phyloP scores from a whole-genome alignment of 1,140 invertebrate species.

The Ladona fulva region DNA sequence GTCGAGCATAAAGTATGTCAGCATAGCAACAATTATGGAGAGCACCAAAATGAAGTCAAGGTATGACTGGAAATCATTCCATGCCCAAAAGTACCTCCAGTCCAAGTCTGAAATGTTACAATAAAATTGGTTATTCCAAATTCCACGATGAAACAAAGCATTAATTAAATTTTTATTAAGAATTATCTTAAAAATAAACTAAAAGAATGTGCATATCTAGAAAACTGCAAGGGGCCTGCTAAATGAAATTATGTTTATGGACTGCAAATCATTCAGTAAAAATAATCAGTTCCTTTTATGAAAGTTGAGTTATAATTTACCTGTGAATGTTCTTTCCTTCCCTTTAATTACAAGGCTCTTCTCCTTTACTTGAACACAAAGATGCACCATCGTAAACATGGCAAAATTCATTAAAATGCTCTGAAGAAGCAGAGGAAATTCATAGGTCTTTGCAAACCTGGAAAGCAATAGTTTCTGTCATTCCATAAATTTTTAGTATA shows the following conservation, averaged over 20 bases:
- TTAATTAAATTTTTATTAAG: too few species aligned
- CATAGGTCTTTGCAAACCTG: conserved; percentile 97
- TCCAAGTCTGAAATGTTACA: conserved; percentile 63
- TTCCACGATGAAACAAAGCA: too few species aligned
- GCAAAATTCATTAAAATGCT: conserved; percentile 95
- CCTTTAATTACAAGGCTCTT: conserved; percentile 68
- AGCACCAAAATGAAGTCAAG: conserved; percentile 86
- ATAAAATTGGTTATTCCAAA: background rate
- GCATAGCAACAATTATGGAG: conserved; percentile 63
- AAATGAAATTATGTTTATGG: too few species aligned
- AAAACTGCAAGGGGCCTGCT: too few species aligned
- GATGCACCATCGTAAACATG: conserved; percentile 91
- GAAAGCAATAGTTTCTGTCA: conserved; percentile 35
- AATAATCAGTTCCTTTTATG: too few species aligned
- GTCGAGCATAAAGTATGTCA: conserved; percentile 83
- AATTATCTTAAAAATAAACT: too few species aligned
- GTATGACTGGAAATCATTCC: conserved; percentile 97
- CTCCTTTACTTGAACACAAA: conserved; percentile 82
- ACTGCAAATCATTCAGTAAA: too few species aligned
- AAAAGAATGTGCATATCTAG: too few species aligned
- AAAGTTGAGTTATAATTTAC: conserved; percentile 43
- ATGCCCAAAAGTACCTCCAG: conserved; percentile 91
- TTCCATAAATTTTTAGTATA: too few species aligned
- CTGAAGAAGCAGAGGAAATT: conserved; percentile 88
- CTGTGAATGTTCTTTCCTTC: conserved; percentile 65